A percentile compares a stretch with the other conserved stretches of the same genome.
These are phyloP conservation scores for Lemur catta DNA, from an alignment of 2,797 vertebrate species.

Conservation along the genomic window DNA sequence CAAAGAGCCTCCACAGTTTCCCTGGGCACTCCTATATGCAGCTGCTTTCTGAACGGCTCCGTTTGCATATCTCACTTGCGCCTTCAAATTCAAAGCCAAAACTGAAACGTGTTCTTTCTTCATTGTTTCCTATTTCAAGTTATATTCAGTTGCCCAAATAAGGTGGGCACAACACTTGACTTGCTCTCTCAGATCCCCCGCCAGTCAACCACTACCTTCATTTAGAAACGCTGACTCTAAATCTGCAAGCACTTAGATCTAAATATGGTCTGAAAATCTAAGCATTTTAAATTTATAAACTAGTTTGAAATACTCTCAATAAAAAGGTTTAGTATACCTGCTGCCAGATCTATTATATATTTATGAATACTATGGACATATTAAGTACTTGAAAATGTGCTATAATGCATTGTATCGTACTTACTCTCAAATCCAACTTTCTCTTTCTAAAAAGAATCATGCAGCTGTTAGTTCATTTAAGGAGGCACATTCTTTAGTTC, in stretches of 20 bases:
- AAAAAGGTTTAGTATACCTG: not conserved
- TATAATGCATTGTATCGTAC: not conserved
- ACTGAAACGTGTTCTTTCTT: not conserved
- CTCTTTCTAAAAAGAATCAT: not conserved
- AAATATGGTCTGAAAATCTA: not conserved
- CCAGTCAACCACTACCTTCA: not conserved
- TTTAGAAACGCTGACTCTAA: not conserved
- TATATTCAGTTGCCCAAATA: not conserved
- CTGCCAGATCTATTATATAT: not conserved
- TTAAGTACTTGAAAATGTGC: slow-evolving; percentile 30
- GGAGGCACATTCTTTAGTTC: not conserved
- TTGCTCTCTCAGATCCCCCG: not conserved
- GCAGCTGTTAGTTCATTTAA: slow-evolving; percentile 1
- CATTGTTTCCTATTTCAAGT: not conserved
- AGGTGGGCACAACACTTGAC: not conserved
- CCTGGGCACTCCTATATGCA: not conserved
- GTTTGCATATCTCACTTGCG: not conserved
- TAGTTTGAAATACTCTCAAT: slow-evolving; percentile 28
- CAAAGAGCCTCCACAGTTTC: not conserved
- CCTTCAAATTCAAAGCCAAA: not conserved
- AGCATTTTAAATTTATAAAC: slow-evolving; percentile 32
- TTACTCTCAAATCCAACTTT: not conserved
- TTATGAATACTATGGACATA: not conserved
- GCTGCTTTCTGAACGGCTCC: not conserved
- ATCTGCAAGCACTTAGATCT: not conserved